Conservation (phyloP, 2,888 invertebrate species). For the Mythimna ferrago region DNA sequence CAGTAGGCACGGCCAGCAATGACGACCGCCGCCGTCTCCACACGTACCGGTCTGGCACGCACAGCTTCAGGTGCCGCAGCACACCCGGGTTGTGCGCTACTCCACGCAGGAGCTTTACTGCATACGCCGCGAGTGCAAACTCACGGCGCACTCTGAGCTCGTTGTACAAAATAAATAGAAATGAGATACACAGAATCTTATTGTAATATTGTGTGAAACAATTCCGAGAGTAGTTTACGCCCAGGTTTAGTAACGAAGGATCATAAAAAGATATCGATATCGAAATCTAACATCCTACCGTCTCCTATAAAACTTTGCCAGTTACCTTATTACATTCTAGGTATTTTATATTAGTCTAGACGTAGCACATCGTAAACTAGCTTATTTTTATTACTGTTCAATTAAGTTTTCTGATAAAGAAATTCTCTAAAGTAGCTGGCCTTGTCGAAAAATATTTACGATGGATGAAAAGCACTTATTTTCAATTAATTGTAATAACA, state of each 20-base stretch:
- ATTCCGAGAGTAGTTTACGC: constrained; percentile 54
- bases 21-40: too few species aligned
- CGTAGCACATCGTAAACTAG: constrained; percentile 48
- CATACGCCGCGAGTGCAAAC: too few species aligned
- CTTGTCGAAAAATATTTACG: constrained; percentile 10
- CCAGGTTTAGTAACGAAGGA: constrained; percentile 40
- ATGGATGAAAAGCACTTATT: constrained; percentile 9
- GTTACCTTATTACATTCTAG: constrained; percentile 62
- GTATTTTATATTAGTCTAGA: constrained; percentile 59
- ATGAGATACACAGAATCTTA: not conserved
- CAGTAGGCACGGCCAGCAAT: too few species aligned
- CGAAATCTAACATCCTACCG: constrained; percentile 55
- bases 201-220: constrained; percentile 30
- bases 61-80: too few species aligned
- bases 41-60: too few species aligned
- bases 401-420: constrained; percentile 36
- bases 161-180: not conserved
- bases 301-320: constrained; percentile 57
- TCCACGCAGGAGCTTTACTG: too few species aligned
- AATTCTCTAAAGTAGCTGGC: constrained; percentile 1
- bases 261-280: constrained; percentile 64
- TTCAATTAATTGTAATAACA: constrained; percentile 10
- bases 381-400: constrained; percentile 47
- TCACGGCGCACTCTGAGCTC: too few species aligned
- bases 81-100: too few species aligned